Evolutionary conservation across 2,797 vertebrate species (phyloP), one percentile per base, ranked within the genome.

Genomic region (Urosaurus nigricauda): DNA sequence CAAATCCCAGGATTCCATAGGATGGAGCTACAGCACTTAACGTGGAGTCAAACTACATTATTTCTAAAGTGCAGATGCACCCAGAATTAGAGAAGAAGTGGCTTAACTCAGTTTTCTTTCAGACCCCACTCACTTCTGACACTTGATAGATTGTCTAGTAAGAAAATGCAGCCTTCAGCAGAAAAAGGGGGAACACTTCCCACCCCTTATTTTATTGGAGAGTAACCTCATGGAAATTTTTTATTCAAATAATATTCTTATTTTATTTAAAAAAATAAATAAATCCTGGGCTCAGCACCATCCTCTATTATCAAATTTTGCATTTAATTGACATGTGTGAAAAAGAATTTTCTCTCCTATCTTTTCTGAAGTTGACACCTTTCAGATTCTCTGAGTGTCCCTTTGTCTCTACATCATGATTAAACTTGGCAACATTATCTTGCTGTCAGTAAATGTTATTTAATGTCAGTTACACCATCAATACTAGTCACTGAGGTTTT

Each of bases 361-460:
- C 88, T 75, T 12, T 86, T 89, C 63, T 77, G 58, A 89, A 89
- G 79, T 82, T 82, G 79, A 89, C 79, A 89, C 71, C 79, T 89
- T 89, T 86, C 84, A 83, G 51, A 86, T 86, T 83, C 80, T 75
- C 73, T 86, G 88, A 82, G 73, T 56, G 60, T 56, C 79, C 58
- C 71, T 89, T 86, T 89, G 70, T 89, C 88, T 77, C 79, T 82
- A 58, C 79, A 89, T 82, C 71, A n/a, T 86, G 88, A 89, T 86
- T 82, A 75, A 82, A 89, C 29, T 58, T 89, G 79, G 71, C 79
- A 89, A 86, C 43, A 53, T 89, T 89, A 86, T 47, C 56, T 85
- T 56, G 47, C 88, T 86, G 84, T 86, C 84, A 89, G 56, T 82
- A 65, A 85, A 85, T 84, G 68, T 85, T 85, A 85, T 71, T 85